phyloP scores from a whole-genome alignment of 2,113 vertebrate genomes.

The Tauraco erythrolophus region DNA sequence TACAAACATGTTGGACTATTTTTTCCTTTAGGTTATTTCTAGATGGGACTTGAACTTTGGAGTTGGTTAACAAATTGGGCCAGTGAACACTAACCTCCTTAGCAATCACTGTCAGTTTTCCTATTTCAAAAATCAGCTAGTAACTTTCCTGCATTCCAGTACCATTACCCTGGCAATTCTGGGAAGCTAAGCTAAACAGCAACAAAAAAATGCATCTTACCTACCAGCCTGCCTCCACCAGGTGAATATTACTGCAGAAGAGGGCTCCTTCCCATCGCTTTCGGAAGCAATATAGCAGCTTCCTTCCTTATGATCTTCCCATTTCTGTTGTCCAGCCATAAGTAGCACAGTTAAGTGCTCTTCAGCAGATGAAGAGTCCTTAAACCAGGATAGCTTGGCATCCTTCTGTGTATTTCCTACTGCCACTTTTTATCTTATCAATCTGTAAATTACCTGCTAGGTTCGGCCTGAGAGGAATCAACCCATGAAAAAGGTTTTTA shows the following conservation, averaged over 20 bases:
- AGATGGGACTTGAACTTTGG: background rate
- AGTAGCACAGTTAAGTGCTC: background rate
- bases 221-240: fast-evolving
- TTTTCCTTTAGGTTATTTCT: background rate
- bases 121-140: background rate
- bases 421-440: background rate
- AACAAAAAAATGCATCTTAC: background rate
- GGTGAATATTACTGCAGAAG: background rate
- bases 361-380: background rate
- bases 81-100: background rate
- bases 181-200: background rate
- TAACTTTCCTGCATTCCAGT: background rate
- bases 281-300: background rate
- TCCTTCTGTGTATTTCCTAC: background rate
- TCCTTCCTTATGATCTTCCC: background rate
- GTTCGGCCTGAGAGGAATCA: too few relatives aligned
- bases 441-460: background rate
- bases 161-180: background rate
- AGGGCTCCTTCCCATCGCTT: background rate
- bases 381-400: fast-evolving
- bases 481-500: background rate
- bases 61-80: background rate
- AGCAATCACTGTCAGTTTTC: background rate
- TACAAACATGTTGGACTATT: background rate
- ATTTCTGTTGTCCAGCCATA: background rate